A percentile compares a stretch with the other conserved stretches of the same genome.
phyloP scores from a whole-genome alignment of 2,113 vertebrate genomes.

The Rhipidura dahli region DNA sequence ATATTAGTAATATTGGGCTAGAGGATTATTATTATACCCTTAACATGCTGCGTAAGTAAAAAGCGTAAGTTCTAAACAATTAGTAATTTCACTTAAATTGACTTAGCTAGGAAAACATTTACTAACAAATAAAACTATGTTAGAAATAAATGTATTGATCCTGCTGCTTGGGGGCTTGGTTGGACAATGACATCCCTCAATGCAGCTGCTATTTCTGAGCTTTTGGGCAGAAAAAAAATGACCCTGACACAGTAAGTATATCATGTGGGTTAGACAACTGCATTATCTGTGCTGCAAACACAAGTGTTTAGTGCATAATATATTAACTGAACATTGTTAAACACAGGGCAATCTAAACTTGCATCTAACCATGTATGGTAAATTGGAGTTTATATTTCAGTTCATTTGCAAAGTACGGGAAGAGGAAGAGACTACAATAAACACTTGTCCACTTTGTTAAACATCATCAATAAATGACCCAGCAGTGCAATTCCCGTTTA shows the following conservation, averaged over 20 bases:
- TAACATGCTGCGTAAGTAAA: not conserved
- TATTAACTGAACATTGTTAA: not conserved
- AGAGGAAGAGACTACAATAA: constrained; percentile 40
- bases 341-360: not conserved
- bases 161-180: not conserved
- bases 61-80: not conserved
- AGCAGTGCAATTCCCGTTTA: not conserved
- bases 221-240: not conserved
- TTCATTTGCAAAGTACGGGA: not conserved
- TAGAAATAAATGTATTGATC: not conserved
- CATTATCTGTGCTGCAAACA: not conserved
- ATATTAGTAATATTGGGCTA: not conserved
- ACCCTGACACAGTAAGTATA: not conserved
- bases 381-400: not conserved
- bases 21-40: not conserved
- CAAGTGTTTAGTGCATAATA: constrained; percentile 5
- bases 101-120: not conserved
- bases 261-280: not conserved
- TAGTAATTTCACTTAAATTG: not conserved
- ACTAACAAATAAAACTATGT: not conserved
- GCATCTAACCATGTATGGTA: not conserved
- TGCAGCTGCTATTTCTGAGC: not conserved
- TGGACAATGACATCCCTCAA: not conserved
- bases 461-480: constrained; percentile 30
- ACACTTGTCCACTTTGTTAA: constrained; percentile 49